These are phyloP conservation scores for Phocoena sinus DNA, from an alignment of 2,113 vertebrate genomes.

Conservation along the genomic window DNA sequence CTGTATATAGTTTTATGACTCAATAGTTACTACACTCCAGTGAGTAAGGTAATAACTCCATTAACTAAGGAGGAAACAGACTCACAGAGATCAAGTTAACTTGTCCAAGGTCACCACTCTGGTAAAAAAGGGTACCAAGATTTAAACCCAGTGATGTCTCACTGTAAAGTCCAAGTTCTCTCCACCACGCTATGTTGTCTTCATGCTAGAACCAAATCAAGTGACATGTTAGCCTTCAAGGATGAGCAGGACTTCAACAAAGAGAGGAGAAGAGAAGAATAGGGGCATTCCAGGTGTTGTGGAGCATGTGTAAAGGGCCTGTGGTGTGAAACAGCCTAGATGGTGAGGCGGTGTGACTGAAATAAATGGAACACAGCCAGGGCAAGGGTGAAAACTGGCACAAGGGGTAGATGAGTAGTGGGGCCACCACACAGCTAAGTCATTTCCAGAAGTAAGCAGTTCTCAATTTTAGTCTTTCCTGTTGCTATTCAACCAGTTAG, in stretches of 20 bases:
- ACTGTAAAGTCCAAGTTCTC: not conserved
- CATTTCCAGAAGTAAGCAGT: not conserved
- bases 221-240: not conserved
- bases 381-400: not conserved
- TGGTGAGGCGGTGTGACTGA: not conserved
- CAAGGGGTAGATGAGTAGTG: no score
- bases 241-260: not conserved
- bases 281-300: not conserved
- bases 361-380: not conserved
- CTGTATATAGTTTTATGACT: not conserved
- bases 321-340: not conserved
- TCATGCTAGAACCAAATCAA: not conserved
- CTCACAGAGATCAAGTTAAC: not conserved
- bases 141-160: not conserved
- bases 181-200: not conserved
- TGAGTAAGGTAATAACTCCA: not conserved
- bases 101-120: not conserved
- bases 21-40: not conserved
- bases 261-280: not conserved
- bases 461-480: not conserved
- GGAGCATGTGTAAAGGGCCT: not conserved
- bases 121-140: not conserved
- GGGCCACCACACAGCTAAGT: not conserved
- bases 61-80: not conserved
- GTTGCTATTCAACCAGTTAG: not conserved